Evolutionary conservation across 2,888 invertebrate species (phyloP).

Genomic region (Andricus curvator): DNA sequence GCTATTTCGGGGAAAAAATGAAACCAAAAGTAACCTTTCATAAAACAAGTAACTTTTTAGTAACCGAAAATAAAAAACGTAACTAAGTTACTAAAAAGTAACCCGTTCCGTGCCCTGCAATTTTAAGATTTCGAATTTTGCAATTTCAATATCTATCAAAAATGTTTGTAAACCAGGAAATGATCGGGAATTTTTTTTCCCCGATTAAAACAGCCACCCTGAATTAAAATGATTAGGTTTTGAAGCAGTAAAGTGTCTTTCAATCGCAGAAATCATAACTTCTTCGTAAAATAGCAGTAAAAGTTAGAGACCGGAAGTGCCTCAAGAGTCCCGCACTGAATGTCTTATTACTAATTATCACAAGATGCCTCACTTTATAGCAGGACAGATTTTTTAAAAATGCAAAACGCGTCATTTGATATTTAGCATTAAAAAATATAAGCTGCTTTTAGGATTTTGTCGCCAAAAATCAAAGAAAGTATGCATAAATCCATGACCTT

Average conservation of each 20-base stretch:
- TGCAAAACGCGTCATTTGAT: neutral
- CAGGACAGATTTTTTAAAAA: neutral
- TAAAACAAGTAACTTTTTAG: too few species aligned
- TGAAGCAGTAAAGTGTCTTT: neutral
- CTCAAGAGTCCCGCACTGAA: neutral
- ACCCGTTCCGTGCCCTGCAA: too few species aligned
- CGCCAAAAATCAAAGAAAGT: slow-evolving; percentile 6
- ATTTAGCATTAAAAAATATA: neutral
- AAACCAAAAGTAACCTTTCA: too few species aligned
- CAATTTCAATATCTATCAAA: too few species aligned
- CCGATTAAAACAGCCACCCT: too few species aligned
- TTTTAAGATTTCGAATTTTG: too few species aligned
- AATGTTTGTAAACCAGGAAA: too few species aligned
- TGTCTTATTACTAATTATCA: neutral
- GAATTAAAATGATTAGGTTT: too few species aligned
- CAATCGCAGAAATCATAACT: neutral
- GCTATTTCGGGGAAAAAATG: too few species aligned
- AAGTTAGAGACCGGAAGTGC: slow-evolving; percentile 17
- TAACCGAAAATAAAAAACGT: too few species aligned
- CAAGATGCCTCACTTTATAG: neutral
- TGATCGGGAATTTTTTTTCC: too few species aligned
- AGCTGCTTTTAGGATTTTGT: neutral
- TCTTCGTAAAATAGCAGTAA: slow-evolving; percentile 3
- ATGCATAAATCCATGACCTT: neutral
- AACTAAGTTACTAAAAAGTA: too few species aligned